phyloP scores from a whole-genome alignment of 2,888 invertebrate genomes.

The Camponotus fellah region DNA sequence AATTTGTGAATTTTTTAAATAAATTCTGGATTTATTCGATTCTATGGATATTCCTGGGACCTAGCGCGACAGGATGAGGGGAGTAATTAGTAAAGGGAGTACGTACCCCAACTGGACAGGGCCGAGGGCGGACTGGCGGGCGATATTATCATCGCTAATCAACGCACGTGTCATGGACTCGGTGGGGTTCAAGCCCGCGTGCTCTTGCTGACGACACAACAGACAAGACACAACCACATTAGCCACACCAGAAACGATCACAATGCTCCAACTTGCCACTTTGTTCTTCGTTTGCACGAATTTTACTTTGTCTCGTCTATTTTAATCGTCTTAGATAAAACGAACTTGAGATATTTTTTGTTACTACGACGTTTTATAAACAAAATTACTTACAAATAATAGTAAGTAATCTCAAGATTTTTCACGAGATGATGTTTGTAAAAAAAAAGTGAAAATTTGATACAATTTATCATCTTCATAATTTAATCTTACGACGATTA shows the following conservation, averaged over 20 bases:
- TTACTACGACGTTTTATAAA: not conserved
- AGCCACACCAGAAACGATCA: constrained; percentile 84
- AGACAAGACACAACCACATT: constrained; percentile 88
- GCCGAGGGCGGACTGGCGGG: constrained; percentile 94
- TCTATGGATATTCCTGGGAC: constrained; percentile 41
- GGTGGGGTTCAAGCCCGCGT: constrained; percentile 95
- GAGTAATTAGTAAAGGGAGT: constrained; percentile 86
- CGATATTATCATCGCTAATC: constrained; percentile 95
- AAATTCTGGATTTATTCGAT: constrained; percentile 15
- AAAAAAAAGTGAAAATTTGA: not conserved
- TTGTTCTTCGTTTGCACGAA: constrained; percentile 73
- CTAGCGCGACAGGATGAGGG: constrained; percentile 56
- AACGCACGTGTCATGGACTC: constrained; percentile 98
- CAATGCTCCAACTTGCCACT: constrained; percentile 81
- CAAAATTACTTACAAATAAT: not conserved
- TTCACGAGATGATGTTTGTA: not conserved
- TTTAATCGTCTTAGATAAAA: not conserved
- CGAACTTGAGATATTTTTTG: constrained; percentile 26
- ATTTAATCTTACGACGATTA: not conserved
- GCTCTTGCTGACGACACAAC: constrained; percentile 93
- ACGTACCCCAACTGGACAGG: constrained; percentile 98
- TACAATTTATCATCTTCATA: not conserved
- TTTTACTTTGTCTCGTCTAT: constrained; percentile 64
- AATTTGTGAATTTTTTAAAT: not conserved
- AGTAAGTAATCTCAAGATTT: not conserved